Percentiles rank a stretch among this genome's conserved stretches.
These are phyloP conservation scores for Drosophila nigritarsus DNA, from an alignment of 2,888 invertebrate species.

Conservation along the genomic window DNA sequence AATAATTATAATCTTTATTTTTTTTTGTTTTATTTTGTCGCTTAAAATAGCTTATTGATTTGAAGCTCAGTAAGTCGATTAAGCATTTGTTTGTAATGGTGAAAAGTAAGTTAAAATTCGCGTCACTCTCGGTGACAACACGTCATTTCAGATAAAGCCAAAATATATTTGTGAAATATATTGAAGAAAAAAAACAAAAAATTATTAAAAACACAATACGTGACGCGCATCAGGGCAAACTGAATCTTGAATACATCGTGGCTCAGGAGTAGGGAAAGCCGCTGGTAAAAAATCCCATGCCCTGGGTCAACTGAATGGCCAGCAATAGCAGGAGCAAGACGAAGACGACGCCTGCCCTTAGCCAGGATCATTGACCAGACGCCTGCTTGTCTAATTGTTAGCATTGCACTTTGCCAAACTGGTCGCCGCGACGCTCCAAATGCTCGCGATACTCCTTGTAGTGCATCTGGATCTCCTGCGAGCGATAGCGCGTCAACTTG, in stretches of 20 bases:
- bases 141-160: slow-evolving; percentile 14
- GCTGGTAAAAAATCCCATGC: slow-evolving; percentile 39
- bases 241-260: slow-evolving; percentile 15
- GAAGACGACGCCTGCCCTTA: slow-evolving; percentile 67
- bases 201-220: background rate
- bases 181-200: slow-evolving; percentile 21
- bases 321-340: slow-evolving; percentile 66
- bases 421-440: slow-evolving; percentile 81
- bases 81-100: slow-evolving; percentile 59
- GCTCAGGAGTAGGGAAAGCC: slow-evolving; percentile 42
- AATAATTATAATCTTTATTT: slow-evolving; percentile 24
- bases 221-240: slow-evolving; percentile 39
- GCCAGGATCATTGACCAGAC: slow-evolving; percentile 70
- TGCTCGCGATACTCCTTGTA: slow-evolving; percentile 91
- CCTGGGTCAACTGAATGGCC: slow-evolving; percentile 61
- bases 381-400: slow-evolving; percentile 77
- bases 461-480: slow-evolving; percentile 96
- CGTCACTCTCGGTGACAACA: slow-evolving; percentile 32
- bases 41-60: slow-evolving; percentile 45
- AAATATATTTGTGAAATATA: slow-evolving; percentile 14
- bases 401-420: slow-evolving; percentile 85
- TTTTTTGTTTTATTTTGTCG: background rate
- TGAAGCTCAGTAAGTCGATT: slow-evolving; percentile 58
- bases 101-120: slow-evolving; percentile 48
- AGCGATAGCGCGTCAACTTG: slow-evolving; percentile 98